Evolutionary conservation across 2,888 invertebrate genomes (phyloP).

Genomic region (Bellardia bayeri): DNA sequence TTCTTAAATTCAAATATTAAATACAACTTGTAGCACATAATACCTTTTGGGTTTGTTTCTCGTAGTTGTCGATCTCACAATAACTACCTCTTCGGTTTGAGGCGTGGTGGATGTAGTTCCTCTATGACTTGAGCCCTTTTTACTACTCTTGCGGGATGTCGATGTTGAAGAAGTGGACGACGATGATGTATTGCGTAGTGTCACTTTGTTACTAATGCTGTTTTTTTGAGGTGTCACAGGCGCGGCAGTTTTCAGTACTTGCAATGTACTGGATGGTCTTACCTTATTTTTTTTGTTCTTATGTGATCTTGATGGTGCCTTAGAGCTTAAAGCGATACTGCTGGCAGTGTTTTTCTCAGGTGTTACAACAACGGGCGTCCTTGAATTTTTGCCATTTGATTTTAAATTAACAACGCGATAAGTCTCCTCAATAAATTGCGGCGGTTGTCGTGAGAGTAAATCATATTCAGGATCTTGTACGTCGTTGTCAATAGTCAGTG

Average conservation of each 20-base stretch:
- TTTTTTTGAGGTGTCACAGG: constrained; percentile 82
- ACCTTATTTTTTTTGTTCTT: constrained; percentile 86
- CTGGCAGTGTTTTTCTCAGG: constrained; percentile 77
- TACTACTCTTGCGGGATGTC: constrained; percentile 79
- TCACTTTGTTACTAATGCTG: constrained; percentile 30
- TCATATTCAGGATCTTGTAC: constrained; percentile 93
- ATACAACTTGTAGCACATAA: constrained; percentile 11
- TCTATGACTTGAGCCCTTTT: constrained; percentile 74
- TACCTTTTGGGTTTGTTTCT: constrained; percentile 71
- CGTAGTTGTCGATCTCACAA: constrained; percentile 64
- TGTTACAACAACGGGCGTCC: constrained; percentile 65
- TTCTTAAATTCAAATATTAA: too few species aligned
- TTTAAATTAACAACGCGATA: constrained; percentile 92
- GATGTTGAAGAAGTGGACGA: constrained; percentile 44
- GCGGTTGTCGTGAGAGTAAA: constrained; percentile 92
- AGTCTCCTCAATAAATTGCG: constrained; percentile 93
- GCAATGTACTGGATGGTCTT: constrained; percentile 87
- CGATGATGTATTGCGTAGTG: constrained; percentile 56
- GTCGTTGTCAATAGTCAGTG: constrained; percentile 86
- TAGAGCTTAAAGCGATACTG: constrained; percentile 66
- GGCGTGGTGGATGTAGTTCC: constrained; percentile 78
- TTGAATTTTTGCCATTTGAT: constrained; percentile 85
- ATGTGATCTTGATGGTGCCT: constrained; percentile 85
- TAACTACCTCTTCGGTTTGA: constrained; percentile 62
- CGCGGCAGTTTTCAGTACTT: constrained; percentile 91